A percentile compares a stretch with the other conserved stretches of the same genome.
Conservation (phyloP, 2,797 vertebrate species). For the Pteronotus mesoamericanus region DNA sequence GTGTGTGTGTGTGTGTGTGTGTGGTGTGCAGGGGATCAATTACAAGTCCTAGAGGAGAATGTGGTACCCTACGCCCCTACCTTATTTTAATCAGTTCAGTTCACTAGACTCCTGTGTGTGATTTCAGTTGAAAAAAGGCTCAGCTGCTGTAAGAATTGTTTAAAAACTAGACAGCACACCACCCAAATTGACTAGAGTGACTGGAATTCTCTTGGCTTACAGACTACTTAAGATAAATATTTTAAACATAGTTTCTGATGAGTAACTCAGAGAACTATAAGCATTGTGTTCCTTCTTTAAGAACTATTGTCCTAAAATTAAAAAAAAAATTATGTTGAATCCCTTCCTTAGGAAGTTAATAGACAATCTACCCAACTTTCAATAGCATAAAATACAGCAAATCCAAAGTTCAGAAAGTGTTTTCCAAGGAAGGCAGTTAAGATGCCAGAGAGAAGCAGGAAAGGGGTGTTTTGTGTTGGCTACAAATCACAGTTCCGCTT, state of each 20-base stretch:
- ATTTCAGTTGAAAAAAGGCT: neutral
- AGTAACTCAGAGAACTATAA: slow-evolving; percentile 6
- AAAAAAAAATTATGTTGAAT: neutral
- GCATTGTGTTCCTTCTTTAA: neutral
- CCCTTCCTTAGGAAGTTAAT: neutral
- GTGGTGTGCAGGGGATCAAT: neutral
- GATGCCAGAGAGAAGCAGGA: neutral
- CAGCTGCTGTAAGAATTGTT: neutral
- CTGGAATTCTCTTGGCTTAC: neutral
- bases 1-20: neutral
- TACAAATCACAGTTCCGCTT: slow-evolving; percentile 39
- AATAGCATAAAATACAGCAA: neutral
- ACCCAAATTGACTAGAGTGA: neutral
- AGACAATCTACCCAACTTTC: neutral
- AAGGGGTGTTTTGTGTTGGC: neutral
- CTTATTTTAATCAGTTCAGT: neutral
- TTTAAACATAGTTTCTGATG: neutral
- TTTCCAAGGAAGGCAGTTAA: slow-evolving; percentile 34
- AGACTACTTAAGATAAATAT: neutral
- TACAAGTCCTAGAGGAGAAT: neutral
- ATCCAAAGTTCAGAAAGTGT: neutral
- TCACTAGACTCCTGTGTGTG: neutral
- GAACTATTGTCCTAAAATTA: neutral
- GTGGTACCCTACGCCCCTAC: no score
- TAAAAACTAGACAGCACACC: neutral